Evolutionary conservation across 2,888 invertebrate species (phyloP).

Genomic region (Tethea ocularis): DNA sequence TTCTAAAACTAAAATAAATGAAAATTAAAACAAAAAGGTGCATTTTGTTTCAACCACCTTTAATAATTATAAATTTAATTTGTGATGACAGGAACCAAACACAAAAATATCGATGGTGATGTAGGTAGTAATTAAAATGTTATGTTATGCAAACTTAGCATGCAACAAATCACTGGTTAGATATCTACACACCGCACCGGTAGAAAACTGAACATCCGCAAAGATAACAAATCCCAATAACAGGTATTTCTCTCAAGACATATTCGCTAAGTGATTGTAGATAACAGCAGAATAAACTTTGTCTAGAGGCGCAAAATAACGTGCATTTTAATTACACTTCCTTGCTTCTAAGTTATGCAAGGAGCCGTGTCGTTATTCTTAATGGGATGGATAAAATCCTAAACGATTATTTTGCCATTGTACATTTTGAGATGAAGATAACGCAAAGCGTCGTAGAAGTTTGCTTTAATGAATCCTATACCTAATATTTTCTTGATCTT

Average conservation of each 20-base stretch:
- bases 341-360: constrained; percentile 63
- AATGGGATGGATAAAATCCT: constrained; percentile 66
- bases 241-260: constrained; percentile 48
- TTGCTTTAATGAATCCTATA: constrained; percentile 11
- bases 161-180: background rate
- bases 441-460: constrained; percentile 21
- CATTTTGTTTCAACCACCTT: no score
- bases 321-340: constrained; percentile 74
- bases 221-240: constrained; percentile 56
- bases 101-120: background rate
- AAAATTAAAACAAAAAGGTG: no score
- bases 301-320: constrained; percentile 54
- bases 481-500: no score
- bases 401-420: constrained; percentile 59
- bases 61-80: no score
- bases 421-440: constrained; percentile 39
- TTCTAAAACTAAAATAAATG: no score
- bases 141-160: background rate
- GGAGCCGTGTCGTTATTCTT: constrained; percentile 62
- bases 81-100: background rate
- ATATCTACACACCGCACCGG: constrained; percentile 7
- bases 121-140: background rate
- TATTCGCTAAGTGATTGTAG: constrained; percentile 60
- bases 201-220: constrained; percentile 30
- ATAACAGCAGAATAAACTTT: constrained; percentile 62